phyloP scores from a whole-genome alignment of 2,113 vertebrate species.

The Lepus timidus region DNA sequence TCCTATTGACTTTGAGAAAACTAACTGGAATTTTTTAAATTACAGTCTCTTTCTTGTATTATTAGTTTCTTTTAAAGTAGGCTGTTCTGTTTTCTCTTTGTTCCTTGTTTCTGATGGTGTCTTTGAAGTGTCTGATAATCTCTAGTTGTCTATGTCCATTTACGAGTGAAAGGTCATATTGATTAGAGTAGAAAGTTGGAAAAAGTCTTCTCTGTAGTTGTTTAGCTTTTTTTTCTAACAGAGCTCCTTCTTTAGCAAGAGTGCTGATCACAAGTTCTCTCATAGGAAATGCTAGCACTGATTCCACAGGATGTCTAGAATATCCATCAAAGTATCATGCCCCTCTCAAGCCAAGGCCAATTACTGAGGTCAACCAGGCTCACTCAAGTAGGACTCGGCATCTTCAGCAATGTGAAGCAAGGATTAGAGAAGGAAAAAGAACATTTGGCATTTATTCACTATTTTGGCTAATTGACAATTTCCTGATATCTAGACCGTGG shows the following conservation, averaged over 20 bases:
- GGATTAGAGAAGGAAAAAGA: neutral
- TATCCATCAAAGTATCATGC: neutral
- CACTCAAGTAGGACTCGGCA: neutral
- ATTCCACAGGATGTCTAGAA: neutral
- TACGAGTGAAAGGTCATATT: neutral
- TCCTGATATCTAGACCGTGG: neutral
- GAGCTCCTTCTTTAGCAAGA: neutral
- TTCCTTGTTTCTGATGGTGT: neutral
- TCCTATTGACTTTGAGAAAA: neutral
- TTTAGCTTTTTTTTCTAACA: neutral
- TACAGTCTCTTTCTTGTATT: neutral
- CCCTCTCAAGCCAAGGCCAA: neutral
- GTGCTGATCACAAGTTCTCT: neutral
- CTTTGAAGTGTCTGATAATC: neutral
- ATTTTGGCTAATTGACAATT: neutral
- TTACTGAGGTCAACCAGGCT: neutral
- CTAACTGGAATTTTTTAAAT: neutral
- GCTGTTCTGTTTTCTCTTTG: neutral
- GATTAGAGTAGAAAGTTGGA: neutral
- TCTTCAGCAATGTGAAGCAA: slow-evolving; percentile 18
- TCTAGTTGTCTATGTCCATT: neutral
- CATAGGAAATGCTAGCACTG: neutral
- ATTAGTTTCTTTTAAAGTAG: neutral
- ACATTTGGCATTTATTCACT: neutral
- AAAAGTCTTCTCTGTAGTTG: neutral